Evolutionary conservation across 2,113 vertebrate genomes (phyloP).

Genomic region (Pipa parva): DNA sequence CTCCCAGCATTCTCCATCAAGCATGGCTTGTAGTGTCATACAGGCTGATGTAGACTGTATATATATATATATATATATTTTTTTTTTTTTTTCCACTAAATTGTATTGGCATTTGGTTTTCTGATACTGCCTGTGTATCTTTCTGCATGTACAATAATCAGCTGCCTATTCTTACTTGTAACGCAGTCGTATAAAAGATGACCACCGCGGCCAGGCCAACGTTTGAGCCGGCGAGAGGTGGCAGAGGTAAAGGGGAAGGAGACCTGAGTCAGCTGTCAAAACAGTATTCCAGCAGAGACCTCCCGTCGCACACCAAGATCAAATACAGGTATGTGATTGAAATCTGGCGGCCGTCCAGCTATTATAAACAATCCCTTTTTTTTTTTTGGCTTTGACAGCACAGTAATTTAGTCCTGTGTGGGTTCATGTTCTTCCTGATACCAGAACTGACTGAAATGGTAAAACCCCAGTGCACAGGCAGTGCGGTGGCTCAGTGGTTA

Average conservation of each 20-base stretch:
- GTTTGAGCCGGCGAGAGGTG: conserved; percentile 93
- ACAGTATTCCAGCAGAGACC: conserved; percentile 93
- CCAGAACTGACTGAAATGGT: too few species aligned
- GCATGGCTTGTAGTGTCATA: too few species aligned
- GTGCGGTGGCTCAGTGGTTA: too few species aligned
- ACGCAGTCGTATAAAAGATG: conserved; percentile 67
- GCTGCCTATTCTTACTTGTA: conserved; percentile 12
- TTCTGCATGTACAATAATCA: too few species aligned
- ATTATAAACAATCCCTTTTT: not conserved
- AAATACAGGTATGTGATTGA: conserved; percentile 80
- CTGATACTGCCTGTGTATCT: not conserved
- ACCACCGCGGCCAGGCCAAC: conserved; percentile 95
- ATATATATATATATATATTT: too few species aligned
- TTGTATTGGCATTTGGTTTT: too few species aligned
- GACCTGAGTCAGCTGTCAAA: conserved; percentile 94
- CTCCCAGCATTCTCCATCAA: too few species aligned
- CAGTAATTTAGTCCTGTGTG: too few species aligned
- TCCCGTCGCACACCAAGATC: conserved; percentile 95
- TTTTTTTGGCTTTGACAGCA: not conserved
- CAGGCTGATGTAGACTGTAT: too few species aligned
- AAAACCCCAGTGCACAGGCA: too few species aligned
- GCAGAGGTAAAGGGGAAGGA: conserved; percentile 94
- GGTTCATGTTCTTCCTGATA: too few species aligned
- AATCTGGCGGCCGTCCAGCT: not conserved
- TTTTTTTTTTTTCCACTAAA: too few species aligned